Conservation (phyloP, 2,797 vertebrate species). For the Tapirus indicus region DNA sequence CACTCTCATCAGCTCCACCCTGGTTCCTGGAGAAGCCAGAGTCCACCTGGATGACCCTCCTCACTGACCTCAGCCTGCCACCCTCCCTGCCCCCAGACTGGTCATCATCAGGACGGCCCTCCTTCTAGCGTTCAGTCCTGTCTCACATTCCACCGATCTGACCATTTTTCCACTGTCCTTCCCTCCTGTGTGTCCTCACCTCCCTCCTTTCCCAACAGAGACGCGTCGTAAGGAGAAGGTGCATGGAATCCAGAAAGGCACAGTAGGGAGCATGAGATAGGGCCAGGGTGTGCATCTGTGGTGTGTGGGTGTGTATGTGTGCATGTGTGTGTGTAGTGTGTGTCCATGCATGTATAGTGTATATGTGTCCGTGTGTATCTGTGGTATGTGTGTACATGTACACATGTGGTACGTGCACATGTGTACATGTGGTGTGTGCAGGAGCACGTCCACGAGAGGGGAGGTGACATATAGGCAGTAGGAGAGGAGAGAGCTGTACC, state of each 20-base stretch:
- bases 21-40: neutral
- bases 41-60: neutral
- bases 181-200: neutral
- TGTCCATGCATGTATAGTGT: neutral
- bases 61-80: accelerated
- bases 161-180: neutral
- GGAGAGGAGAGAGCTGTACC: neutral
- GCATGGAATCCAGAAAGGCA: neutral
- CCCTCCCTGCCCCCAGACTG: neutral
- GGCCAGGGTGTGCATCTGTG: too few species aligned
- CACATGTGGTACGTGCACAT: accelerated
- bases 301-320: neutral
- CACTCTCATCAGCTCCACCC: too few species aligned
- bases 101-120: neutral
- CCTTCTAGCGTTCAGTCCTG: neutral
- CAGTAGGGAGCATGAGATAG: neutral
- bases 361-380: neutral
- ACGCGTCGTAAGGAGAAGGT: neutral
- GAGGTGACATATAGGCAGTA: accelerated
- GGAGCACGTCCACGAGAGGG: accelerated
- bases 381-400: too few species aligned
- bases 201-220: neutral
- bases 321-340: accelerated
- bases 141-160: neutral
- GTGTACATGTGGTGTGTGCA: neutral